phyloP scores from a whole-genome alignment of 2,888 invertebrate genomes.

The Philopedon plagiatum region DNA sequence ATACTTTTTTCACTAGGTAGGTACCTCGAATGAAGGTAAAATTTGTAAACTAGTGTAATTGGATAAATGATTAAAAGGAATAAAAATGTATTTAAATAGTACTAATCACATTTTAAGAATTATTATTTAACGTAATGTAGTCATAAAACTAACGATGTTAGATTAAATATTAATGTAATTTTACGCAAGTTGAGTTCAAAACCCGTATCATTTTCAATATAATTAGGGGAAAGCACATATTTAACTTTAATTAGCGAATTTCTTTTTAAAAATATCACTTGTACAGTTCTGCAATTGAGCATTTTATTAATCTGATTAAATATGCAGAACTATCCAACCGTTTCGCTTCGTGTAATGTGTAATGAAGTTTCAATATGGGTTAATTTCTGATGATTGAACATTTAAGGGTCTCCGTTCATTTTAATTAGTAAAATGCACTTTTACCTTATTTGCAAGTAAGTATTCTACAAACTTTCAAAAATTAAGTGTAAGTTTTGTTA shows the following conservation, averaged over 20 bases:
- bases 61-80: too few relatives aligned
- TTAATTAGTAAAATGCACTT: too few relatives aligned
- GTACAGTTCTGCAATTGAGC: slow-evolving; percentile 1
- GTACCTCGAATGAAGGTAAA: too few relatives aligned
- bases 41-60: too few relatives aligned
- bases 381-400: too few relatives aligned
- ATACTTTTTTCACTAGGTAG: too few relatives aligned
- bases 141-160: neutral
- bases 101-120: neutral
- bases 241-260: slow-evolving; percentile 9
- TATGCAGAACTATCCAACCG: neutral
- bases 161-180: neutral
- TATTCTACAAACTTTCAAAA: too few relatives aligned
- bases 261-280: slow-evolving; percentile 10
- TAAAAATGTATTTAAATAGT: too few relatives aligned
- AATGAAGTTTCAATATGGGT: neutral
- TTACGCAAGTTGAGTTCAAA: slow-evolving; percentile 1
- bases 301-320: neutral
- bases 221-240: slow-evolving; percentile 15
- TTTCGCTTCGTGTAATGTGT: neutral
- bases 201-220: slow-evolving; percentile 5
- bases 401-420: too few relatives aligned
- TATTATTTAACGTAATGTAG: too few relatives aligned
- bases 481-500: too few relatives aligned
- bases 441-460: too few relatives aligned